These are phyloP conservation scores for Columbina picui DNA, from an alignment of 2,113 vertebrate genomes.

Conservation along the genomic window DNA sequence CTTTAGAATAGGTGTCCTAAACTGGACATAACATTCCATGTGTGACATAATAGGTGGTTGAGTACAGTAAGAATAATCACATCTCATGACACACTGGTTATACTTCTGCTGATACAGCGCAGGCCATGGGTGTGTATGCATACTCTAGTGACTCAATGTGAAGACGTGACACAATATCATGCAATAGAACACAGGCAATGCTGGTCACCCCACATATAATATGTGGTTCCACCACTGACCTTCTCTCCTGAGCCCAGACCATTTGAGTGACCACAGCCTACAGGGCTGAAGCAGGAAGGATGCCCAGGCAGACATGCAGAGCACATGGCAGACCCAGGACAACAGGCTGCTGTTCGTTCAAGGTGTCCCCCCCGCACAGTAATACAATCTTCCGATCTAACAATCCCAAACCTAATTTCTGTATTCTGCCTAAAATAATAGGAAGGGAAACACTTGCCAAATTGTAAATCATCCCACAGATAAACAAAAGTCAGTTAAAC, in stretches of 20 bases:
- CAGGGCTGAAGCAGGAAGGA: neutral
- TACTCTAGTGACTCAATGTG: neutral
- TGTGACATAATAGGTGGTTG: too few species aligned
- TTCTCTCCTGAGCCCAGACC: neutral
- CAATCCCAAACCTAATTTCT: neutral
- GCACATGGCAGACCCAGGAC: neutral
- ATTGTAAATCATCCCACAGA: neutral
- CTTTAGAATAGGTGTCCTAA: too few species aligned
- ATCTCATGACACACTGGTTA: too few species aligned
- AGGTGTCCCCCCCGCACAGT: neutral
- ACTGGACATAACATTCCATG: too few species aligned
- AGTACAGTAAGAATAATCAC: too few species aligned
- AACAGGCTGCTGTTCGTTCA: neutral
- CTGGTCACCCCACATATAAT: neutral
- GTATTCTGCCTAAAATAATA: neutral
- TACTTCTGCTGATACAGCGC: neutral
- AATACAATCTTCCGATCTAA: neutral
- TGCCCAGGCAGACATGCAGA: neutral
- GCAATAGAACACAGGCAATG: neutral
- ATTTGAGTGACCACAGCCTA: neutral
- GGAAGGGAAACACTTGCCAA: neutral
- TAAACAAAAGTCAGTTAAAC: neutral
- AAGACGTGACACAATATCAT: neutral
- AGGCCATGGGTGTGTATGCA: neutral
- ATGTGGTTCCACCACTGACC: neutral